phyloP scores from a whole-genome alignment of 2,797 vertebrate genomes.

The Mastacembelus armatus region DNA sequence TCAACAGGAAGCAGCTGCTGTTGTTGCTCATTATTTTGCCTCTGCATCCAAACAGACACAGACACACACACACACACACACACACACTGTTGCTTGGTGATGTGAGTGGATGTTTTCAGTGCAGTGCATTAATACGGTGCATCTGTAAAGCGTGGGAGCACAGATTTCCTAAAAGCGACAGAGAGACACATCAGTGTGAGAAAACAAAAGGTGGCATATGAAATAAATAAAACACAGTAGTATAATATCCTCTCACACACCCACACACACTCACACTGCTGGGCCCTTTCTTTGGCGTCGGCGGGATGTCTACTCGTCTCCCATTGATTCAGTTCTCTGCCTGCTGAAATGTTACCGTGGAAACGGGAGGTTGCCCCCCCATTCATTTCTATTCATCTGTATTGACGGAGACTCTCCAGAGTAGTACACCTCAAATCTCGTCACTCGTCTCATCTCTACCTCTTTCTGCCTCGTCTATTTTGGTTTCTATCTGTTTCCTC shows the following conservation, averaged over 20 bases:
- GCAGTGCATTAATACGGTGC: constrained; percentile 8
- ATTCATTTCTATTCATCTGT: constrained; percentile 43
- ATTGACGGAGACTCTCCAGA: constrained; percentile 32
- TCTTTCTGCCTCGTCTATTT: not conserved
- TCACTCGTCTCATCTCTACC: not conserved
- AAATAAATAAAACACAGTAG: constrained; percentile 8
- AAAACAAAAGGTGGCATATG: constrained; percentile 23
- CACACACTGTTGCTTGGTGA: not conserved
- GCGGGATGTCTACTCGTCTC: constrained; percentile 47
- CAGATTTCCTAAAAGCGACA: not conserved
- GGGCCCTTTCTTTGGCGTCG: constrained; percentile 9
- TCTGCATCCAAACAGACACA: not conserved
- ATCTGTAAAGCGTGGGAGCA: constrained; percentile 28
- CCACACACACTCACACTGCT: constrained; percentile 14
- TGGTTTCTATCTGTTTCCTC: not conserved
- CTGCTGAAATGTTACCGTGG: constrained; percentile 62
- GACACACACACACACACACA: too few relatives aligned
- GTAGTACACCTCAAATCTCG: constrained; percentile 7
- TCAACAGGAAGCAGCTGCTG: constrained; percentile 18
- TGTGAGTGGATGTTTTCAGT: constrained; percentile 11
- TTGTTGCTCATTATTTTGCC: constrained; percentile 24
- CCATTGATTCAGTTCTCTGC: constrained; percentile 52
- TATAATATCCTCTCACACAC: constrained; percentile 19
- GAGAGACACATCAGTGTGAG: not conserved
- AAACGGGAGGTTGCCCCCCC: constrained; percentile 44